Evolutionary conservation across 2,797 vertebrate genomes (phyloP), one percentile per base, ranked within the genome.

Genomic region (Coreius guichenoti): DNA sequence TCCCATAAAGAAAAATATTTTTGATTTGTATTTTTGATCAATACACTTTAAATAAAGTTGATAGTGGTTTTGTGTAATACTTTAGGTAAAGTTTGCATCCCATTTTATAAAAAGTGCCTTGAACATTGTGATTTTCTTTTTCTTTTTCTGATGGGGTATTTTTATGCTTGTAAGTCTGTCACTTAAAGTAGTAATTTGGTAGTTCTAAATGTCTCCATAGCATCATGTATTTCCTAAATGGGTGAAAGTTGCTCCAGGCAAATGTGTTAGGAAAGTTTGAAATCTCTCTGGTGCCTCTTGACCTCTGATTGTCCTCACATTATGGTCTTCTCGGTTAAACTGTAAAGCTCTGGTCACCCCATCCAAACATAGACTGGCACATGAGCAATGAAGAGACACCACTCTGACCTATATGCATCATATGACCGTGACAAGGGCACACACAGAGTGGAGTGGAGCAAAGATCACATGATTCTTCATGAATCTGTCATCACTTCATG

Each of bases 291-390:
- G 19, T 81, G 75, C 26, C 61, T 79, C 74, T 87, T 86, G 81
- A 90, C 86, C 89, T 86, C 84, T 83, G 54, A 63, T 65, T 87
- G 74, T 82, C 80, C 83, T 86, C 33, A 31, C 49, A 43, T 65
- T 39, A 23, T 8, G 12, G 77, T 82, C 58, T 51, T 69, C 49
- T 56, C 69, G 77, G 39, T 75, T 80, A 33, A 80, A 58, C 51
- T 68, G 58, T 73, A 45, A 85, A 82, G 54, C 26, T 82, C 54
- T 77, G 45, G 13, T 74, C 77, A 77, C 33, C 19, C 72, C 16
- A 23, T 86, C 26, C 74, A 61, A 65, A 78, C 73, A 63, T 47
- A 90, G 69, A 77, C 47, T 68, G 74, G n/a, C 39, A 77, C 78
- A 61, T 68, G 49, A 74, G 51, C n/a, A 49, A 39, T 51, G 51